Evolutionary conservation across 1,140 invertebrate genomes (phyloP).

Genomic region (Sipha flava): DNA sequence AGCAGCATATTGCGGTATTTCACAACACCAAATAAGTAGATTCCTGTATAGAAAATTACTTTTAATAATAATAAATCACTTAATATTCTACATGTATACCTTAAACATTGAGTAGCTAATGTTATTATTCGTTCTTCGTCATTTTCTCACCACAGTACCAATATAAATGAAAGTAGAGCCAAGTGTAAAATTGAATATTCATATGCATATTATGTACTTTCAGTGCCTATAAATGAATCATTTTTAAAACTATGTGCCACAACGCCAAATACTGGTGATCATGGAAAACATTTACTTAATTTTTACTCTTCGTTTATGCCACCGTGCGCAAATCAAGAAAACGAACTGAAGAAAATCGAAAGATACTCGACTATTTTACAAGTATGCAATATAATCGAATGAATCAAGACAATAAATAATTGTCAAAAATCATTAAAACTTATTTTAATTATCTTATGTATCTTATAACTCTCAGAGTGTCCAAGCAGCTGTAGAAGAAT

Average conservation of each 20-base stretch:
- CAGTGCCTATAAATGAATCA: background rate
- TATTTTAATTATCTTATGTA: background rate
- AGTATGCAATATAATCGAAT: background rate
- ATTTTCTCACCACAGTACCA: no score
- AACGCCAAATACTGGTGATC: background rate
- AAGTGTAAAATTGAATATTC: background rate
- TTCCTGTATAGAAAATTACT: background rate
- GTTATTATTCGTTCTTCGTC: background rate
- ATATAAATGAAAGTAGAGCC: background rate
- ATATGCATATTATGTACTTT: background rate
- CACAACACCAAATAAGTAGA: background rate
- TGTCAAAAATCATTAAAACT: background rate
- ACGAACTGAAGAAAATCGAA: background rate
- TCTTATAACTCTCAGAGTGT: background rate
- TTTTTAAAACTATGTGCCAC: background rate
- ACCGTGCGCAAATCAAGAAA: background rate
- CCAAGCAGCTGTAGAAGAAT: background rate
- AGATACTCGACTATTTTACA: background rate
- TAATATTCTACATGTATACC: background rate
- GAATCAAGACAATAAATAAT: background rate
- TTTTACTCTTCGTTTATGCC: slow-evolving; percentile 4
- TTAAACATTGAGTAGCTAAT: background rate
- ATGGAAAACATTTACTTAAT: background rate
- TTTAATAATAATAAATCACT: background rate
- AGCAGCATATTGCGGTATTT: background rate